phyloP scores from a whole-genome alignment of 2,888 invertebrate species.

The Melitaea athalia region DNA sequence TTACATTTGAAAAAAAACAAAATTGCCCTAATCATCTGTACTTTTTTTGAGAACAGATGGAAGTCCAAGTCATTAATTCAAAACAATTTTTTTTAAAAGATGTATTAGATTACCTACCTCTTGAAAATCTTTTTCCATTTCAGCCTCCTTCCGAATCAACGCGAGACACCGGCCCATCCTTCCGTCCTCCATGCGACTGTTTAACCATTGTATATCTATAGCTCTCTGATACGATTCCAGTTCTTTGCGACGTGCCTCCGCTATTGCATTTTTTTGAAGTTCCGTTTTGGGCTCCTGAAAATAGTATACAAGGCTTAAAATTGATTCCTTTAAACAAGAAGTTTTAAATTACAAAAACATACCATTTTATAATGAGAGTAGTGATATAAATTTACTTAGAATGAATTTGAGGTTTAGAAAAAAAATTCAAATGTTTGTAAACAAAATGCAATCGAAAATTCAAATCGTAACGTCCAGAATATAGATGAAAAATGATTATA shows the following conservation, averaged over 20 bases:
- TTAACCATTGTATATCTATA: slow-evolving; percentile 69
- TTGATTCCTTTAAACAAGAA: neutral
- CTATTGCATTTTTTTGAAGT: slow-evolving; percentile 60
- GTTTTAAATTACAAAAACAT: neutral
- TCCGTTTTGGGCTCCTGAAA: slow-evolving; percentile 65
- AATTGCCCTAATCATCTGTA: no score
- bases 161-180: slow-evolving; percentile 71
- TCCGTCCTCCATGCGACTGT: slow-evolving; percentile 72
- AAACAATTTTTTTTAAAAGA: neutral
- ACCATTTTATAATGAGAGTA: neutral
- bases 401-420: neutral
- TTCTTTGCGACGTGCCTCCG: slow-evolving; percentile 56
- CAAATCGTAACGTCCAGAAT: no score
- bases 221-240: slow-evolving; percentile 62
- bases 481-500: no score
- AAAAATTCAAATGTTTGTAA: neutral
- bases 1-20: no score
- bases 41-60: no score
- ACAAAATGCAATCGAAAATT: no score
- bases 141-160: slow-evolving; percentile 65
- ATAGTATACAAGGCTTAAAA: neutral
- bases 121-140: slow-evolving; percentile 72
- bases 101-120: slow-evolving; percentile 59
- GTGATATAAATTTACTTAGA: neutral
- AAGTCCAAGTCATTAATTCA: no score